Conservation (phyloP, 1,140 invertebrate genomes). For the Platorchestia sp. region DNA sequence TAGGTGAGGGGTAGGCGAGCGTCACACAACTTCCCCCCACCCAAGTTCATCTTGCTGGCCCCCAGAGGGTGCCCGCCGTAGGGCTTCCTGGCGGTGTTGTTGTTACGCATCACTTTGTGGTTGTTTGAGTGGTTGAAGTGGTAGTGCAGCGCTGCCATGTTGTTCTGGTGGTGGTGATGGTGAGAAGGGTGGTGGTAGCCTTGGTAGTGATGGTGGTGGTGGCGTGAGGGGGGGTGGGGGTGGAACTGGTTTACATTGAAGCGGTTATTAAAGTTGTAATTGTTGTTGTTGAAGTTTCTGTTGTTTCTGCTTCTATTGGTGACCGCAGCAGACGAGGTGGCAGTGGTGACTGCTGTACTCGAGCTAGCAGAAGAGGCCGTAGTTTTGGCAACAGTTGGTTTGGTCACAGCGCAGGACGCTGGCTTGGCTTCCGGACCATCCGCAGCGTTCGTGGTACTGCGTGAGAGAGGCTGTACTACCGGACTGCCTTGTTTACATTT, state of each 20-base stretch:
- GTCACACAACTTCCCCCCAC: background rate
- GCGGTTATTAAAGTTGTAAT: background rate
- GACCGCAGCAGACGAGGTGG: background rate
- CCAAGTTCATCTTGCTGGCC: background rate
- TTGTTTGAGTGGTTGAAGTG: slow-evolving; percentile 39
- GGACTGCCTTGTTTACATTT: too few relatives aligned
- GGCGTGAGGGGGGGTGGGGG: slow-evolving; percentile 41
- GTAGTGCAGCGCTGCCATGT: slow-evolving; percentile 48
- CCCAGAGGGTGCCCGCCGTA: background rate
- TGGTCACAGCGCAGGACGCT: background rate
- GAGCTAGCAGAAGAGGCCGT: background rate
- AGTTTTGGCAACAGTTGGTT: background rate
- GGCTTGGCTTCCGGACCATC: background rate
- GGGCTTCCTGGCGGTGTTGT: background rate
- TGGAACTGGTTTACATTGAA: slow-evolving; percentile 7
- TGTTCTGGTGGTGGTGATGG: slow-evolving; percentile 1
- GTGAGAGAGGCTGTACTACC: background rate
- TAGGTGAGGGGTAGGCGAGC: background rate
- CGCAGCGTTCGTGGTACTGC: background rate
- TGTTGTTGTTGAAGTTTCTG: slow-evolving; percentile 8
- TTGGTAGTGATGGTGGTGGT: slow-evolving; percentile 56
- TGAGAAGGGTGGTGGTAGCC: slow-evolving; percentile 45
- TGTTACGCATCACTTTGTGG: background rate
- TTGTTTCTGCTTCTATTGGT: slow-evolving; percentile 30
- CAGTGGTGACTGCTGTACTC: background rate